Evolutionary conservation across 2,888 invertebrate species (phyloP), one percentile per base, ranked within the genome.

Genomic region (Diaperis boleti): DNA sequence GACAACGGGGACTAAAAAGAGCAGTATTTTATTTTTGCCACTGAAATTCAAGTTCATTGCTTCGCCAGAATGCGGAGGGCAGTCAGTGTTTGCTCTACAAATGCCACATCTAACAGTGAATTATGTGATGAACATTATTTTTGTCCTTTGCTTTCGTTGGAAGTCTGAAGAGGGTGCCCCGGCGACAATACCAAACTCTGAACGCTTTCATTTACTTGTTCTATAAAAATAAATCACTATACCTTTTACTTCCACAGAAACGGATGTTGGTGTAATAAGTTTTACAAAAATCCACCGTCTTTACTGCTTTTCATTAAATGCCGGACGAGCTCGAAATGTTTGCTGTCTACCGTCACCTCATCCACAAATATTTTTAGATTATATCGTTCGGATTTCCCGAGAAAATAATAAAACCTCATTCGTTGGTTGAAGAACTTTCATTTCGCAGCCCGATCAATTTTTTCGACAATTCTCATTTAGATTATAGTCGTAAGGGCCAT

Each of bases 61-160:
- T 67, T 67, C 65, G 15, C 56, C 42, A 59, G 57, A 65, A 63
- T 61, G 59, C 57, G 54, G 57, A 54, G 64, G 49, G 56, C 65
- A n/a, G n/a, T n/a, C n/a, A 64, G 44, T 64, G 59, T 68, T 68
- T 68, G 66, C 59, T 57, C 59, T 55, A 65, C 67, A 65, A 67
- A 59, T 33, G 66, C 65, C 66, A 66, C 65, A 68, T 68, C 68
- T 68, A 68, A 68, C 62, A 60, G 68, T 68, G 64, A 68, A 68
- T 68, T 68, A 68, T 68, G 68, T 68, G 68, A 68, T 63, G 68
- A 68, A 68, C 68, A 68, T 68, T 68, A 68, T 66, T 68, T 68
- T 66, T 65, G 68, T 66, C 65, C 64, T 68, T 66, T 64, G 64
- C 68, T 67, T 67, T 65, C 57, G 54, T 61, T 52, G 54, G 65